These are phyloP conservation scores for Drosophila tropicalis DNA, from an alignment of 1,140 invertebrate species.

Conservation along the genomic window DNA sequence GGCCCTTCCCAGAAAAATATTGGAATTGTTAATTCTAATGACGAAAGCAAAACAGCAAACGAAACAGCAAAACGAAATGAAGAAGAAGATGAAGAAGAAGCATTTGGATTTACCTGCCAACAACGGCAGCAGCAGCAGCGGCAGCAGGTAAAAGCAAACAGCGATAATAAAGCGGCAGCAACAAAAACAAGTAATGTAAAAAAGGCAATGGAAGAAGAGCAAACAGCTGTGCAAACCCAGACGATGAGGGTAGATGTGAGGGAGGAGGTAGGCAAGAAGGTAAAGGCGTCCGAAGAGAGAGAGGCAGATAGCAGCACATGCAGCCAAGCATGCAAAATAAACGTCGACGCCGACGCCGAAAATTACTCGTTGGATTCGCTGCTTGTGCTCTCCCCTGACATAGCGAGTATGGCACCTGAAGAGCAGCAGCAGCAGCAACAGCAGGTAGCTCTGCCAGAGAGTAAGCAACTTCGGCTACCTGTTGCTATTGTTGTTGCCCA, in stretches of 20 bases:
- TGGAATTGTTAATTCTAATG: conserved; percentile 69
- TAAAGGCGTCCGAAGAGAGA: conserved; percentile 19
- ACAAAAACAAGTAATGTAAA: conserved; percentile 24
- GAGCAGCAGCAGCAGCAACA: conserved; percentile 16
- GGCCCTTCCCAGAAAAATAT: conserved; percentile 58
- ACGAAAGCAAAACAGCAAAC: conserved; percentile 39
- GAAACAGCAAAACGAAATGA: conserved; percentile 39
- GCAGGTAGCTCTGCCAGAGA: conserved; percentile 48
- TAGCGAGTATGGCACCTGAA: conserved; percentile 67
- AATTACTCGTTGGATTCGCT: conserved; percentile 59
- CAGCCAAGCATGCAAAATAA: conserved; percentile 82
- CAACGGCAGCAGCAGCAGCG: conserved; percentile 20
- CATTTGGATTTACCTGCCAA: conserved; percentile 52
- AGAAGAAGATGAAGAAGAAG: conserved; percentile 20
- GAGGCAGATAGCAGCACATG: conserved; percentile 14
- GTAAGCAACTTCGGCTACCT: conserved; percentile 47
- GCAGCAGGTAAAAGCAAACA: conserved; percentile 66
- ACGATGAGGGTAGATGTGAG: not conserved
- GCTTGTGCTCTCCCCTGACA: conserved; percentile 32
- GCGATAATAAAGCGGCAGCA: conserved; percentile 57
- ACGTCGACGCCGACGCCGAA: conserved; percentile 46
- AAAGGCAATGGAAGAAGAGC: conserved; percentile 31
- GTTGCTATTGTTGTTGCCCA: conserved; percentile 35
- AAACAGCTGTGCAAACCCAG: conserved; percentile 65
- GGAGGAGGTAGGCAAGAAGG: conserved; percentile 17